Evolutionary conservation across 2,797 vertebrate species (phyloP), one percentile per base, ranked within the genome.

Genomic region (Anguilla megastoma): DNA sequence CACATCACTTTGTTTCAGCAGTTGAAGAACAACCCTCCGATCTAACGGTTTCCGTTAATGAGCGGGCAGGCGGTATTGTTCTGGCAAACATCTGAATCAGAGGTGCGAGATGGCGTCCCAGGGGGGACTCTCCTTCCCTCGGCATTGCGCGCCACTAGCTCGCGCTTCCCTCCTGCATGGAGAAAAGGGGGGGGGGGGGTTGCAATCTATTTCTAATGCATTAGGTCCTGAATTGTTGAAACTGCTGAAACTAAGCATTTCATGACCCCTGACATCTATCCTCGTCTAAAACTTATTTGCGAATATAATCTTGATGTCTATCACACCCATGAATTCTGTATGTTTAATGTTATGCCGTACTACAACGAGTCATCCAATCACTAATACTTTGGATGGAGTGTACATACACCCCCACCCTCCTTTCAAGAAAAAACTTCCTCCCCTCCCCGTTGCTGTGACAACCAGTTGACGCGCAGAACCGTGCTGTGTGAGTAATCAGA

Each of bases 391-490:
- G 14, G 12, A 33, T 36, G 14, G 21, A 48, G 45, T 82, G 79
- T 82, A 82, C 79, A 45, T 24, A 79, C 3, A 33, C 41, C 41
- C 18, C 79, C 3, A 33, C 41, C 41, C 18, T 45, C 16, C 10
- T 79, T 41, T 27, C 9, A 14, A 30, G 9, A 36, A 36, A 36
- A 36, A 36, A 41, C 30, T 3, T 33, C 33, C 7, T 76, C 33
- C 71, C 54, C 54, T 52, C 86, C 60, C 4, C 30, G 89, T 92
- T 80, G 48, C 90, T 84, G 0, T 21, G 88, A 84, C 85, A 87
- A 92, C 92, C 54, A 33, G 2, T 30, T 84, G 91, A 93, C 86
- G 84, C 94, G 91, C 1, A 88, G 90, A 86, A 63, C 85, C 85
- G 45, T 7, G 84, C 84, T 71, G 84, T 41, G 36, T 14, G 89